These are phyloP conservation scores for Xylota segnis DNA, from an alignment of 2,888 invertebrate species.

Conservation along the genomic window DNA sequence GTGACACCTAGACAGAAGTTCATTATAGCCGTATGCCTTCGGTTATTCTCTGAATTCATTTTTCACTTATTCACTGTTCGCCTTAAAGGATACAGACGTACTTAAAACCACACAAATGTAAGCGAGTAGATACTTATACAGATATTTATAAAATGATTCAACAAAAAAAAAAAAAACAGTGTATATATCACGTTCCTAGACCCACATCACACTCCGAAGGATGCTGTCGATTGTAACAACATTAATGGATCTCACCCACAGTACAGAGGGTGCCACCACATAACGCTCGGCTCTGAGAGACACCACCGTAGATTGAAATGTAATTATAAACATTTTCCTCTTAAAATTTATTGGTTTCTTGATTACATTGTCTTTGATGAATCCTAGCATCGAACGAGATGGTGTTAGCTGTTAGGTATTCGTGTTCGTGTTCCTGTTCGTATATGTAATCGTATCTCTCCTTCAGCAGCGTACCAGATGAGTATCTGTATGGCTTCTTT, in stretches of 20 bases:
- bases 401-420: constrained; percentile 7
- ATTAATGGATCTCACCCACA: constrained; percentile 22
- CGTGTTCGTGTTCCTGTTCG: not conserved
- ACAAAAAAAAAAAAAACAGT: not conserved
- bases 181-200: not conserved
- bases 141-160: not conserved
- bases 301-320: constrained; percentile 65
- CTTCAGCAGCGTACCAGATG: not conserved
- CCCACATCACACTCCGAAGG: not conserved
- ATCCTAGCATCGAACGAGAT: constrained; percentile 13
- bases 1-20: not conserved
- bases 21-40: not conserved
- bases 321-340: constrained; percentile 73
- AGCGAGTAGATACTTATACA: not conserved
- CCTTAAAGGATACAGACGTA: not conserved
- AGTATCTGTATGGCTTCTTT: constrained; percentile 46
- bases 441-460: no score
- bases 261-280: not conserved
- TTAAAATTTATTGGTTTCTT: constrained; percentile 72
- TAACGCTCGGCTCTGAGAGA: constrained; percentile 3
- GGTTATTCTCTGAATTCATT: not conserved
- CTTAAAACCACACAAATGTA: constrained; percentile 3
- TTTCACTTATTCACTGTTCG: not conserved
- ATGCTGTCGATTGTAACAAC: constrained; percentile 18
- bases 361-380: constrained; percentile 66